These are phyloP conservation scores for Polydrusus cervinus DNA, from an alignment of 2,888 invertebrate genomes.

Conservation along the genomic window DNA sequence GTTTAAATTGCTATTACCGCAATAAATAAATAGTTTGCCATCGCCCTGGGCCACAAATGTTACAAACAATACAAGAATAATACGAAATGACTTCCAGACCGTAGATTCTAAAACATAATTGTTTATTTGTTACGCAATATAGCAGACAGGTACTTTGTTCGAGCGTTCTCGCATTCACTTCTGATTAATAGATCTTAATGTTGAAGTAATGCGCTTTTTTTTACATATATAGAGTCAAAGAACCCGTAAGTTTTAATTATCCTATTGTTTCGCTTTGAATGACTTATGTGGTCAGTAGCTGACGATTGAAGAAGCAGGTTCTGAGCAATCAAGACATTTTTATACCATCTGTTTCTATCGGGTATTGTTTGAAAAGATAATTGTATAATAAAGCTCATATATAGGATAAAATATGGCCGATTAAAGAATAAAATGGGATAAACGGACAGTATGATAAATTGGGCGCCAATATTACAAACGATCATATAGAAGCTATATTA, in stretches of 20 bases:
- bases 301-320: constrained; percentile 53
- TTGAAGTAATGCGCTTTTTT: constrained; percentile 53
- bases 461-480: constrained; percentile 7
- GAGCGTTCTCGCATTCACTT: constrained; percentile 55
- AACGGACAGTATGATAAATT: background rate
- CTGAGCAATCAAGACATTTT: constrained; percentile 51
- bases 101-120: constrained; percentile 55
- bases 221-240: constrained; percentile 53
- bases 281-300: constrained; percentile 56
- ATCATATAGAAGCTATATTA: background rate
- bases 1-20: constrained; percentile 43
- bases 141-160: constrained; percentile 56
- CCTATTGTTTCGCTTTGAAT: constrained; percentile 54
- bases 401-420: constrained; percentile 19
- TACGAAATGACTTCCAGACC: constrained; percentile 52
- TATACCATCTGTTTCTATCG: constrained; percentile 49
- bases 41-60: constrained; percentile 31
- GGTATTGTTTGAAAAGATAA: constrained; percentile 49
- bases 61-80: constrained; percentile 42
- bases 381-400: constrained; percentile 28
- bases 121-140: constrained; percentile 56
- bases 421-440: background rate
- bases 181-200: constrained; percentile 56
- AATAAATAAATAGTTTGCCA: constrained; percentile 38
- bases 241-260: constrained; percentile 56